These are phyloP conservation scores for Pristis pectinata DNA, from an alignment of 2,797 vertebrate species.

Conservation along the genomic window DNA sequence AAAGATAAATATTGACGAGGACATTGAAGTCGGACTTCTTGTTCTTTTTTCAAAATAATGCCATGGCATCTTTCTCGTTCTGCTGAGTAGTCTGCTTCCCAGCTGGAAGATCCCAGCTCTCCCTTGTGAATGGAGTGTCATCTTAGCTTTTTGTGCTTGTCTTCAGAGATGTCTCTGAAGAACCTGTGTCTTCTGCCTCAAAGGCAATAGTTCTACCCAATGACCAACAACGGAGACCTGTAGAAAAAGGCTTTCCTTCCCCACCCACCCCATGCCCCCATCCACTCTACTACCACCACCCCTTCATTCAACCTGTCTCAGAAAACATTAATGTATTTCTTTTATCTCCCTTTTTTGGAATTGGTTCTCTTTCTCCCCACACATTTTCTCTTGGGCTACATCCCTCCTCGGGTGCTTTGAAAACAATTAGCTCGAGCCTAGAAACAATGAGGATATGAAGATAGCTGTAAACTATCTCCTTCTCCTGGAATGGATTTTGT, in stretches of 20 bases:
- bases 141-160: neutral
- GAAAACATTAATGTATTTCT: too few relatives aligned
- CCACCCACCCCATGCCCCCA: neutral
- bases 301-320: too few relatives aligned
- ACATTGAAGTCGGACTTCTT: neutral
- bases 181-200: neutral
- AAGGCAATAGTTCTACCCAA: neutral
- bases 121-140: neutral
- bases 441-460: too few relatives aligned
- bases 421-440: neutral
- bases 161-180: neutral
- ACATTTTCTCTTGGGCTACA: neutral
- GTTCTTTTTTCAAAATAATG: neutral
- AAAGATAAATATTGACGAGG: neutral
- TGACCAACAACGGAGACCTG: neutral
- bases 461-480: neutral
- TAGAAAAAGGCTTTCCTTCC: neutral
- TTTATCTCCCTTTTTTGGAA: neutral
- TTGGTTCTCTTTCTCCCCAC: neutral
- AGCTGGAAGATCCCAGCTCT: neutral
- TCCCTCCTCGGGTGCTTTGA: neutral
- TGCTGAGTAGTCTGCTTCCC: neutral
- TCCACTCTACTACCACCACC: too few relatives aligned
- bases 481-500: neutral
- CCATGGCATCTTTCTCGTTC: neutral